Evolutionary conservation across 2,888 invertebrate genomes (phyloP), one percentile per base, ranked within the genome.

Genomic region (Cheilosia urbana): DNA sequence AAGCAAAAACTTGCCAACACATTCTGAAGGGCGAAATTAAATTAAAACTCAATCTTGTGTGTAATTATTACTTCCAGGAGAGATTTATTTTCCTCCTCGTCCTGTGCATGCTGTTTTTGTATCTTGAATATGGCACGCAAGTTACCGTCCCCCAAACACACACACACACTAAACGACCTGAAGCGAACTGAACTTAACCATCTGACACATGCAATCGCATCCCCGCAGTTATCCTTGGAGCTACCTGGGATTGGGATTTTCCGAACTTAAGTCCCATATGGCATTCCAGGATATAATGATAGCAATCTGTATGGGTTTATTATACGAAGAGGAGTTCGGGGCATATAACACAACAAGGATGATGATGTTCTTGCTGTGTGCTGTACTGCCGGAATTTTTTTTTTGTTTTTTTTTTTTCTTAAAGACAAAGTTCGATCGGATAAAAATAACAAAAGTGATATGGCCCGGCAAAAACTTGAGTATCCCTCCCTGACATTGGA

Each of bases 31-130:
- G 83, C 71, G 71, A 89, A 91, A 92, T 91, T 89, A 89, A 90
- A 91, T 91, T 91, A 91, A 91, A 91, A 91, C 89, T 89, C 91
- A 91, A 91, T 92, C 90, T 92, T 88, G 89, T 90, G 89, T 90
- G 89, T 91, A 90, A 91, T 91, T 91, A 91, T 91, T 89, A 90
- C 89, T 89, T 90, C 88, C 88, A 89, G 89, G 89, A 90, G 87
- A 88, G 88, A 85, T 85, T 81, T 85, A 85, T 85, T 85, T 76
- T 81, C 76, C 51, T 65, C 21, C n/a, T 27, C 62, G 60, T 68
- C 45, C 71, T 58, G 69, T 40, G 71, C 62, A 40, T 71, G 63
- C 58, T 79, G 73, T 79, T 84, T 75, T 45, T 66, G 71, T 73
- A 62, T 58, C 60, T 42, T 34, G 37, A 51, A 73, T 45, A 45